Conservation (phyloP, 2,113 vertebrate species). For the Columba janthina region DNA sequence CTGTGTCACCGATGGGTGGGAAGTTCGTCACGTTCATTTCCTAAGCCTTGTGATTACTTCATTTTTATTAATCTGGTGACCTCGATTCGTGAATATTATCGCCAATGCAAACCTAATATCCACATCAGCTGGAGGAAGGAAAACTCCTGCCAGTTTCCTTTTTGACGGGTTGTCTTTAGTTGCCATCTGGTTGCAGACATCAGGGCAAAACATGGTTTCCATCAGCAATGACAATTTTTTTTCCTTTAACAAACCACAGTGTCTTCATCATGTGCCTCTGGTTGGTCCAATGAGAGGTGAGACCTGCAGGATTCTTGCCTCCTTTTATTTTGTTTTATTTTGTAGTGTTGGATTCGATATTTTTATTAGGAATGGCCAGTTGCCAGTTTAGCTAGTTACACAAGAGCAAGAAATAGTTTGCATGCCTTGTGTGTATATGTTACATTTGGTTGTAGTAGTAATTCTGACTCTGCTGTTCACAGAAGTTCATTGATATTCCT, state of each 20-base stretch:
- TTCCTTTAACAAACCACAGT: neutral
- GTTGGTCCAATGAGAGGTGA: neutral
- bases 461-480: neutral
- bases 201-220: neutral
- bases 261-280: neutral
- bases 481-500: neutral
- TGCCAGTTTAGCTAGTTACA: neutral
- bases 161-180: neutral
- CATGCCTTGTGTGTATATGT: rapidly evolving
- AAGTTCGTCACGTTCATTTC: neutral
- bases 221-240: neutral
- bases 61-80: neutral
- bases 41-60: neutral
- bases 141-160: neutral
- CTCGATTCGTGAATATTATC: neutral
- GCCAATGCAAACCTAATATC: neutral
- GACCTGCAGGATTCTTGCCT: neutral
- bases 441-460: neutral
- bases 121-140: neutral
- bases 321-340: neutral
- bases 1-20: neutral
- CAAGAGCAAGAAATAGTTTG: neutral
- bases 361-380: neutral
- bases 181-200: neutral
- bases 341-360: neutral